Base-by-base conservation (phyloP, 2,797 vertebrate species). In the Alcedo atthis region DNA sequence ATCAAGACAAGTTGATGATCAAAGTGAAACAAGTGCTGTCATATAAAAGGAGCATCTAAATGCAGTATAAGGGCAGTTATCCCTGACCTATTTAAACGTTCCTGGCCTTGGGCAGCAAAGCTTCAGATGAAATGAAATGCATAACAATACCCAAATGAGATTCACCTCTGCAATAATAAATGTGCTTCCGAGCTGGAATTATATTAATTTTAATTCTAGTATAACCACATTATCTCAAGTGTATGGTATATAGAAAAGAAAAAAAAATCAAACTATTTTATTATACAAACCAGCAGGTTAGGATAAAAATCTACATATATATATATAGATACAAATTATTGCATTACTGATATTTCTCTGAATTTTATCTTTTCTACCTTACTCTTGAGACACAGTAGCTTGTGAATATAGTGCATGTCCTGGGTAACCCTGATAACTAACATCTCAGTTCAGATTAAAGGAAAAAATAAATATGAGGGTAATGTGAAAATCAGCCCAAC, bases 81-180 rank as follows among this genome's bases (percentile, higher is more conserved):
- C 91, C 77, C 87, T 94, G 91, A 96, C 90, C 92, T 92, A 96
- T 88, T 95, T 94, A 91, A 96, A 92, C 30, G 15, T 49, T 95
- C 95, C 94, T 96, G 89, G 91, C 93, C 77, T 76, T 81, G 45
- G 90, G 89, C 83, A 90, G 57, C 63, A 82, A 55, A 93, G 30
- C 73, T 91, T 87, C 87, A 66, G 51, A 71, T 84, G 75, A 95
- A 89, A 43, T 66, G 77, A 69, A 95, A 91, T 33, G 95, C 77
- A 42, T 71, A 91, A 90, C 46, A 85, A 73, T 91, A 94, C 46
- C 62, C 86, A 80, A 93, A 96, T 92, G 94, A 87, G 93, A 91
- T 92, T 93, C 76, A 86, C 84, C 83, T 94, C 93, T 81, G 93
- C 93, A 93, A 78, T 91, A 85, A 78, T 96, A 92, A 95, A 79